phyloP scores from a whole-genome alignment of 2,797 vertebrate genomes.

The Melanotaenia boesemani region DNA sequence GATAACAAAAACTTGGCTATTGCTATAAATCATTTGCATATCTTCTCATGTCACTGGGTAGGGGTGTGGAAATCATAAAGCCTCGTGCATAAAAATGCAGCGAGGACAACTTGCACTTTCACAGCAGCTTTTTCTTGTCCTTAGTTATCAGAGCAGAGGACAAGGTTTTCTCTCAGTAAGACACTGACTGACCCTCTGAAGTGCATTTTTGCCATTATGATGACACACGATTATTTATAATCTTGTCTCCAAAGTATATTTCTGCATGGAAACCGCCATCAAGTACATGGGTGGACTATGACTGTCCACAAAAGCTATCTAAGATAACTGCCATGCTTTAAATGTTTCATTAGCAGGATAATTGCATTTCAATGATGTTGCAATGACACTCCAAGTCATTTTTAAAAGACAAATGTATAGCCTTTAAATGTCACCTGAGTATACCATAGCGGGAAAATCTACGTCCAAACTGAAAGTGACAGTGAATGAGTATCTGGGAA shows the following conservation, averaged over 20 bases:
- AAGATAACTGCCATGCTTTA: neutral
- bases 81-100: slow-evolving; percentile 33
- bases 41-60: slow-evolving; percentile 42
- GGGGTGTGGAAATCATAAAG: slow-evolving; percentile 29
- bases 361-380: neutral
- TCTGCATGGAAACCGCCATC: slow-evolving; percentile 1
- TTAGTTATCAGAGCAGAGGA: slow-evolving; percentile 1
- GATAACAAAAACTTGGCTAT: slow-evolving; percentile 30
- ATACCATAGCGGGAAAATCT: too few relatives aligned
- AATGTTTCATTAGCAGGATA: neutral
- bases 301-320: neutral
- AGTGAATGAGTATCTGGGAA: too few relatives aligned
- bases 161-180: neutral
- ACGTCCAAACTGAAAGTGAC: too few relatives aligned
- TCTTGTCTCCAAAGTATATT: neutral
- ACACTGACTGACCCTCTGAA: neutral
- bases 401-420: neutral
- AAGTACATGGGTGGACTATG: slow-evolving; percentile 1
- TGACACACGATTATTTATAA: neutral
- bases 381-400: neutral
- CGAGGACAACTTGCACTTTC: slow-evolving; percentile 10
- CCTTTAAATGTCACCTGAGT: neutral
- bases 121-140: neutral
- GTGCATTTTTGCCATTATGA: neutral
- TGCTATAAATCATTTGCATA: slow-evolving; percentile 46